Percentiles rank a stretch among this genome's conserved stretches.
phyloP scores from a whole-genome alignment of 2,888 invertebrate species.

The Lucinisca nassula region DNA sequence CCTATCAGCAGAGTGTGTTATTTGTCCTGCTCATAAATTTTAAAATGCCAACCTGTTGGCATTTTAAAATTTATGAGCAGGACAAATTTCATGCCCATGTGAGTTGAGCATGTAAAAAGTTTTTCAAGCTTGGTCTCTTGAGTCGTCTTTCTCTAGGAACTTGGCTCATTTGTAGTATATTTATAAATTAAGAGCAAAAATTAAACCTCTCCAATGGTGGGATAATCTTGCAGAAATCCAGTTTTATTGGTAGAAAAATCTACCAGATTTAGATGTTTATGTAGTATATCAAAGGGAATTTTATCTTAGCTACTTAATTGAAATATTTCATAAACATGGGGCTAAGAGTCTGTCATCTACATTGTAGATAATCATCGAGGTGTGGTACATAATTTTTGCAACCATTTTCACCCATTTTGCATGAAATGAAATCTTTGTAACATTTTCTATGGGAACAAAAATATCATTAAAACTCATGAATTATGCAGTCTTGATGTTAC shows the following conservation, averaged over 20 bases:
- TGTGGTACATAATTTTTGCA: slow-evolving; percentile 6
- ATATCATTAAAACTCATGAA: neutral
- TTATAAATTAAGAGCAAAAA: too few species aligned
- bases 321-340: slow-evolving; percentile 10
- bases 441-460: neutral
- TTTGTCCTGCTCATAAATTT: too few species aligned
- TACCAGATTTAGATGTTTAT: neutral
- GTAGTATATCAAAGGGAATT: neutral
- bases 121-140: too few species aligned
- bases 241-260: neutral
- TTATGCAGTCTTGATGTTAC: neutral
- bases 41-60: too few species aligned
- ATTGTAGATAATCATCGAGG: neutral
- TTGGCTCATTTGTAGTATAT: too few species aligned
- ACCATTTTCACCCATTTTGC: neutral
- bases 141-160: too few species aligned
- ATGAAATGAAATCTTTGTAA: neutral
- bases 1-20: too few species aligned
- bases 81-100: too few species aligned
- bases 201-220: too few species aligned
- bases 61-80: too few species aligned
- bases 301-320: neutral
- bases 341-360: neutral
- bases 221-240: neutral
- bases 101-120: too few species aligned